Conservation (phyloP, 2,888 invertebrate genomes). For the Lycophotia porphyrea region DNA sequence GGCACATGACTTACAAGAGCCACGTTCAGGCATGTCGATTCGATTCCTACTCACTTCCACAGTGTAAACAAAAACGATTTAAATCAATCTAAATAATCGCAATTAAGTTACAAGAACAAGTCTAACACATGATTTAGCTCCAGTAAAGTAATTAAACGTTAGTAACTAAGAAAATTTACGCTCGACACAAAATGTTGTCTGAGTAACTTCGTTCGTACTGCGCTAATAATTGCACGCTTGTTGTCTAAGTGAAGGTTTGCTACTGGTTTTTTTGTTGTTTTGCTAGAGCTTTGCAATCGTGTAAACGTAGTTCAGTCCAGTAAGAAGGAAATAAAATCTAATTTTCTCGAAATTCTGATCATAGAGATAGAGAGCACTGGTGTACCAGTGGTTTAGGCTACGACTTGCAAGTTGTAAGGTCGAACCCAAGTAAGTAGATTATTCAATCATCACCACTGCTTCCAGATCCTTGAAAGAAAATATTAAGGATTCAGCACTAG, state of each 20-base stretch:
- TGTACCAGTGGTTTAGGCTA: not conserved
- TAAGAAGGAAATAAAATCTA: not conserved
- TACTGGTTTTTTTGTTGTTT: constrained; percentile 32
- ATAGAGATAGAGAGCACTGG: not conserved
- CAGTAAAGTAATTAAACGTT: constrained; percentile 64
- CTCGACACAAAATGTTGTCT: constrained; percentile 73
- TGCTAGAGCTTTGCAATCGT: constrained; percentile 1
- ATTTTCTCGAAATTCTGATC: not conserved
- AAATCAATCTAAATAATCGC: constrained; percentile 68
- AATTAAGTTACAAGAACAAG: constrained; percentile 68
- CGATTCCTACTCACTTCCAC: constrained; percentile 12
- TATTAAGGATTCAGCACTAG: too few species aligned
- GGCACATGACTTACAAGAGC: not conserved
- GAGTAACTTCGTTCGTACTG: constrained; percentile 63
- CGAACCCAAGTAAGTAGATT: not conserved
- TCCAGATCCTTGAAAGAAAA: too few species aligned
- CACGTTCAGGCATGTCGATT: not conserved
- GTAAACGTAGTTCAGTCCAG: not conserved
- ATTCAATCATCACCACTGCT: too few species aligned
- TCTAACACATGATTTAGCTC: constrained; percentile 72
- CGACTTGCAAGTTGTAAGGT: not conserved
- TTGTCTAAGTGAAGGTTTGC: constrained; percentile 34
- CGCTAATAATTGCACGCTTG: constrained; percentile 71
- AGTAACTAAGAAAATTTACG: constrained; percentile 70
- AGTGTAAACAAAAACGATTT: constrained; percentile 50